Evolutionary conservation across 2,888 invertebrate species (phyloP), one percentile per base, ranked within the genome.

Genomic region (Chrysolina oricalcia): DNA sequence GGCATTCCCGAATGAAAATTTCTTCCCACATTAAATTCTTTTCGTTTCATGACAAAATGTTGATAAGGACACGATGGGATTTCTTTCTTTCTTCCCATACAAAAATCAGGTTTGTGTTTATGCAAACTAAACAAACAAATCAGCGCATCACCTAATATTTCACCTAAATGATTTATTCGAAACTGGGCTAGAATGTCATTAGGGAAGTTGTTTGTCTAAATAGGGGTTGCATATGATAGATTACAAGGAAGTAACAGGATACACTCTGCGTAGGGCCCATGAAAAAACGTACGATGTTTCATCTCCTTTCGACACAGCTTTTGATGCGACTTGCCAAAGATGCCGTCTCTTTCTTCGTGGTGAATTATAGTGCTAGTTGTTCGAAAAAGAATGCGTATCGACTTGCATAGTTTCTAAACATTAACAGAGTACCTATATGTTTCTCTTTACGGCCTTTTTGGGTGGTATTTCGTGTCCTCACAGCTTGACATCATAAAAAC

Each of bases 161-260:
- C 74, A 76, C 74, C 73, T 75, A 43, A 56, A 50, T 75, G 78
- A 78, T 73, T 50, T 73, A 78, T 78, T 67, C 43, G 67, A 67
- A 50, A 73, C 64, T 67, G 63, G 78, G 72, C 74, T 74, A 81
- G 78, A 11, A 79, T 78, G 81, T 83, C 83, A 83, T 82, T 83
- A 84, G 82, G 85, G 85, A 85, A 85, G 84, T 83, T 79, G 82
- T 83, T 83, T 83, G 85, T 85, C 83, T 82, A 83, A 82, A 84
- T 82, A 82, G 82, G 82, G 82, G 79, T 70, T 81, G 81, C 74
- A 78, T 79, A 82, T 83, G 85, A 85, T 85, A 81, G 80, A 85
- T 85, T 80, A 80, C 82, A 73, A 81, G 84, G 84, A 84, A 85
- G 82, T 80, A 81, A 83, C 80, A 78, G 77, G 82, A 81, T 82